A percentile compares a stretch with the other conserved stretches of the same genome.
Evolutionary conservation across 1,140 invertebrate genomes (phyloP).

Genomic region (Drosophila saltans): DNA sequence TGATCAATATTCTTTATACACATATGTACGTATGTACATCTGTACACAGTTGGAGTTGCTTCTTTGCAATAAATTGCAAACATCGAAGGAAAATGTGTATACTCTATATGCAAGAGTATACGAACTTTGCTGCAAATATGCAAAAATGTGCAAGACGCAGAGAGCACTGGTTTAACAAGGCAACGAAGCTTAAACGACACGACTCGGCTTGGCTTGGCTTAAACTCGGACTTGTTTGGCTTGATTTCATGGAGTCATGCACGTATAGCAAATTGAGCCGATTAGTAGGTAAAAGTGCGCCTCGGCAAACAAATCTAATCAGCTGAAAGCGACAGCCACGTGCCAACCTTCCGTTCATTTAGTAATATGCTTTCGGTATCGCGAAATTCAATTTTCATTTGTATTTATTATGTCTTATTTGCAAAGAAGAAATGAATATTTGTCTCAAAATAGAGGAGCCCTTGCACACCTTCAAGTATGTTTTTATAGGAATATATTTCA

Average conservation of each 20-base stretch:
- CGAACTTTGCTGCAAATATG: neutral
- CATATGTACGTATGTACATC: too few species aligned
- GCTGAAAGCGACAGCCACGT: neutral
- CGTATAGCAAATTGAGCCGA: neutral
- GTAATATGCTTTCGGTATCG: neutral
- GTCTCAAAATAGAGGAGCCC: too few species aligned
- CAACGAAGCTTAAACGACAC: neutral
- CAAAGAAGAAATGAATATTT: too few species aligned
- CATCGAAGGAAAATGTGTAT: too few species aligned
- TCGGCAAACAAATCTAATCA: constrained; percentile 1
- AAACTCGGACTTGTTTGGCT: neutral
- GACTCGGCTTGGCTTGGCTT: neutral
- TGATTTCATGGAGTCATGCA: neutral
- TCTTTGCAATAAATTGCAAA: too few species aligned
- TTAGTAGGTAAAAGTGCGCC: neutral
- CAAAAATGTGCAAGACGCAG: neutral
- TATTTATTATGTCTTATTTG: neutral
- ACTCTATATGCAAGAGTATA: too few species aligned
- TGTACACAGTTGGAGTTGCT: too few species aligned
- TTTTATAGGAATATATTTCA: too few species aligned
- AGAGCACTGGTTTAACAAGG: neutral
- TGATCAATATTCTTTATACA: too few species aligned
- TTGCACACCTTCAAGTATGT: too few species aligned
- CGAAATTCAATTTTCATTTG: neutral
- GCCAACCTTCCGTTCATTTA: neutral